These are phyloP conservation scores for Nothoprocta perdicaria DNA, from an alignment of 2,113 vertebrate genomes.

Conservation along the genomic window DNA sequence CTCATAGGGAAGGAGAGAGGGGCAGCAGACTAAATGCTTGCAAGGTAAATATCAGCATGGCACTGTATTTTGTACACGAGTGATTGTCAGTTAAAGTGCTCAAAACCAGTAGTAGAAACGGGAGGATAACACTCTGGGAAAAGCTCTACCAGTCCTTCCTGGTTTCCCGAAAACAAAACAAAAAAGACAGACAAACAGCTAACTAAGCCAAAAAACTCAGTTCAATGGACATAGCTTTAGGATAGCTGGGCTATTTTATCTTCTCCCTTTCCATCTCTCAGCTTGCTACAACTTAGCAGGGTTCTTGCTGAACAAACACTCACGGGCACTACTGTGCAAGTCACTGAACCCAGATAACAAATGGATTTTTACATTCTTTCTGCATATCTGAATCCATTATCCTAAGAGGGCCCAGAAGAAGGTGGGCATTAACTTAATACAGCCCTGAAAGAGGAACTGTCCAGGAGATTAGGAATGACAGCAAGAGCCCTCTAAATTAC, in stretches of 20 bases:
- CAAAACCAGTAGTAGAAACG: conserved; percentile 34
- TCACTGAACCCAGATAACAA: conserved; percentile 19
- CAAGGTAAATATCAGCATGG: conserved; percentile 53
- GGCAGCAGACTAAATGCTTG: conserved; percentile 30
- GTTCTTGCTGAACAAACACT: conserved; percentile 46
- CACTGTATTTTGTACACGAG: not conserved
- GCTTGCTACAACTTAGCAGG: not conserved
- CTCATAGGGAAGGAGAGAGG: conserved; percentile 13
- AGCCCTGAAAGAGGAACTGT: conserved; percentile 52
- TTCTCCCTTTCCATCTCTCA: conserved; percentile 29
- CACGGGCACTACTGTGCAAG: not conserved
- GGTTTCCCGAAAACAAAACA: conserved; percentile 23
- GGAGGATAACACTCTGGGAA: conserved; percentile 20
- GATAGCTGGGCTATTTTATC: not conserved
- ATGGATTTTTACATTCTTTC: conserved; percentile 69
- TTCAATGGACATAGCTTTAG: not conserved
- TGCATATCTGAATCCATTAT: conserved; percentile 68
- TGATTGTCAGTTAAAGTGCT: conserved; percentile 21
- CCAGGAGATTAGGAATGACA: not conserved
- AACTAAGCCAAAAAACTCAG: conserved; percentile 43
- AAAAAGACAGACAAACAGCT: conserved; percentile 16
- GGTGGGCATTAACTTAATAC: conserved; percentile 59
- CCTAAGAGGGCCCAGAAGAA: conserved; percentile 38
- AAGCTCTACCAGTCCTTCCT: conserved; percentile 25
- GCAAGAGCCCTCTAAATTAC: conserved; percentile 28